phyloP scores from a whole-genome alignment of 2,888 invertebrate species.

The Cephalotes varians region DNA sequence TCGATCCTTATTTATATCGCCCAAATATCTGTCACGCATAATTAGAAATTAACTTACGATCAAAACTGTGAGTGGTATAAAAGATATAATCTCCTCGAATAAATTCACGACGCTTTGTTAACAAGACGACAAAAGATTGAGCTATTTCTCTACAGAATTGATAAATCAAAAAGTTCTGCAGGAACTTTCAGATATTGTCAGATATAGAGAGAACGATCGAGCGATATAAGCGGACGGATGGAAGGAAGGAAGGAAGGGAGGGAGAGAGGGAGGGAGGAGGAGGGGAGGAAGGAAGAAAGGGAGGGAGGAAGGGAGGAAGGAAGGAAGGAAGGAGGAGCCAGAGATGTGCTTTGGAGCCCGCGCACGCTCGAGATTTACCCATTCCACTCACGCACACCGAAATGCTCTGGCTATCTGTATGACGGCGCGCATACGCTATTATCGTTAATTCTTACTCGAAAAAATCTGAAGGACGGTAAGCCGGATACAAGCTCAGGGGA shows the following conservation, averaged over 20 bases:
- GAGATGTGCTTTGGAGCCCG: no score
- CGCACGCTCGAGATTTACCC: no score
- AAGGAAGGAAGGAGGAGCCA: no score
- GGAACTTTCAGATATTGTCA: no score
- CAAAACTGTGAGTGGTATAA: neutral
- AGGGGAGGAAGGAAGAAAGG: no score
- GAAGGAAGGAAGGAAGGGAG: constrained; percentile 54
- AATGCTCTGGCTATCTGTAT: no score
- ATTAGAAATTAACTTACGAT: constrained; percentile 41
- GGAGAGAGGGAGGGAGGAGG: constrained; percentile 54
- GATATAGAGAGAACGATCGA: constrained; percentile 41
- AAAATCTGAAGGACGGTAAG: no score
- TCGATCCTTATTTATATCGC: neutral
- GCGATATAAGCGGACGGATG: constrained; percentile 26
- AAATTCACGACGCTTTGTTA: constrained; percentile 33
- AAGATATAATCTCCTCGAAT: constrained; percentile 20
- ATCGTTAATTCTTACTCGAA: no score
- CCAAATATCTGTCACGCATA: constrained; percentile 11
- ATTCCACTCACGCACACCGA: no score
- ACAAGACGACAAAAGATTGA: constrained; percentile 58
- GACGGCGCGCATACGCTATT: no score
- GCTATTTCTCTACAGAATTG: constrained; percentile 61
- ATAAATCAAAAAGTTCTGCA: constrained; percentile 71
- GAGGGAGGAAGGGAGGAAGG: no score
- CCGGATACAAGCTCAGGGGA: no score